Base-by-base conservation (phyloP, 2,113 vertebrate genomes). In the Semnornis frantzii region DNA sequence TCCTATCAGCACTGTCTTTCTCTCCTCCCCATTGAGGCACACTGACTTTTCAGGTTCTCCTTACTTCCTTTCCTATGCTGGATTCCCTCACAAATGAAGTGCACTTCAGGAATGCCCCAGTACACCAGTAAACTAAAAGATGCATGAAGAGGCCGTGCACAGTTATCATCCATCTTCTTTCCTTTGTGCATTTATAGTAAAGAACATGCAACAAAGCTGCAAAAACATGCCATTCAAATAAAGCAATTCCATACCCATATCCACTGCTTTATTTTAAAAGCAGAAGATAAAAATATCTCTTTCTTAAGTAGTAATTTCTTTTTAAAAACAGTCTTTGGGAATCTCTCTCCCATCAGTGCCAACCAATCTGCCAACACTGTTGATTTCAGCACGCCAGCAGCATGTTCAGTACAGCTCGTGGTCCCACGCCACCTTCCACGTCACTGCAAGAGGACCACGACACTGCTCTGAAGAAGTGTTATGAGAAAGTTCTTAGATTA, bases 401-500 rank as follows among this genome's bases (percentile, higher is more conserved):
- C 60, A 90, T 3, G 3, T 24, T 78, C 85, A 72, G 55, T 70
- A 78, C 17, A 30, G 31, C 64, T 84, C 37, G 50, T 1, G 31
- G 82, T 92, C 71, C 78, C 88, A 80, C 8, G 19, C 34, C 84
- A 91, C 30, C 46, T 72, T 34, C 18, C 10, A 91, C 16, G 6
- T 87, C 86, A 95, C 12, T 0, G 8, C 50, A 18, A 58, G 0
- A 3, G 50, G 46, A 70, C 24, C 2, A 1, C 17, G 44, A 18
- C 0, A 9, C 69, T 77, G 83, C 92, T 50, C 46, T 44, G 58
- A 88, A 72, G 62, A 90, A 92, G 73, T 30, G 65, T 25, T 88
- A 72, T 75, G 70, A 86, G 94, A 96, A 87, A 78, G 46, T 65
- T 94, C 92, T 91, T 66, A 78, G 63, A 86, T 93, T 81, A 81